Evolutionary conservation across 2,888 invertebrate genomes (phyloP).

Genomic region (Ectemnius cavifrons): DNA sequence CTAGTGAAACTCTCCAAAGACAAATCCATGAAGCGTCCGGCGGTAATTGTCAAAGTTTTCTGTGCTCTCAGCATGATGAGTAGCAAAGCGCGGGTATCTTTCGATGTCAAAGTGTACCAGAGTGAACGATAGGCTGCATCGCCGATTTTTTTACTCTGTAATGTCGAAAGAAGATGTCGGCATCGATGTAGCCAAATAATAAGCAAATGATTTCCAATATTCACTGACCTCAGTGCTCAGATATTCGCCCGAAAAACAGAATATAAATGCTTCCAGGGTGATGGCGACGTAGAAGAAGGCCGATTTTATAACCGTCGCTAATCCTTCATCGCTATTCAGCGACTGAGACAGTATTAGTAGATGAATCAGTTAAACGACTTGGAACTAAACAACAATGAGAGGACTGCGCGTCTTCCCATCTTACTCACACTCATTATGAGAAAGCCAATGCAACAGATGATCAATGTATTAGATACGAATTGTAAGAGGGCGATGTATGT

Average conservation of each 20-base stretch:
- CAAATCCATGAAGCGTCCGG: constrained; percentile 30
- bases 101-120: constrained; percentile 38
- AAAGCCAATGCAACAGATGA: constrained; percentile 56
- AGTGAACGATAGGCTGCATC: constrained; percentile 28
- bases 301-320: constrained; percentile 27
- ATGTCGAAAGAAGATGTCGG: constrained; percentile 9
- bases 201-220: neutral
- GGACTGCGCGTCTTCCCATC: neutral
- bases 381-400: too few relatives aligned
- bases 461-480: constrained; percentile 50
- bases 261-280: constrained; percentile 30
- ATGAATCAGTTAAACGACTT: neutral
- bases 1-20: constrained; percentile 27
- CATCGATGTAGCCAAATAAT: neutral
- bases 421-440: constrained; percentile 55
- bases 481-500: constrained; percentile 54
- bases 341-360: constrained; percentile 21
- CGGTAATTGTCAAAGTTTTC: constrained; percentile 22
- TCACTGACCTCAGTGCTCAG: constrained; percentile 32
- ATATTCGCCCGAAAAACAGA: constrained; percentile 47
- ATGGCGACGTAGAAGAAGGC: constrained; percentile 22
- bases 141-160: constrained; percentile 31
- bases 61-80: constrained; percentile 30
- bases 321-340: constrained; percentile 15
- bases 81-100: constrained; percentile 24